Evolutionary conservation across 2,113 vertebrate species (phyloP).

Genomic region (Sylvia atricapilla): DNA sequence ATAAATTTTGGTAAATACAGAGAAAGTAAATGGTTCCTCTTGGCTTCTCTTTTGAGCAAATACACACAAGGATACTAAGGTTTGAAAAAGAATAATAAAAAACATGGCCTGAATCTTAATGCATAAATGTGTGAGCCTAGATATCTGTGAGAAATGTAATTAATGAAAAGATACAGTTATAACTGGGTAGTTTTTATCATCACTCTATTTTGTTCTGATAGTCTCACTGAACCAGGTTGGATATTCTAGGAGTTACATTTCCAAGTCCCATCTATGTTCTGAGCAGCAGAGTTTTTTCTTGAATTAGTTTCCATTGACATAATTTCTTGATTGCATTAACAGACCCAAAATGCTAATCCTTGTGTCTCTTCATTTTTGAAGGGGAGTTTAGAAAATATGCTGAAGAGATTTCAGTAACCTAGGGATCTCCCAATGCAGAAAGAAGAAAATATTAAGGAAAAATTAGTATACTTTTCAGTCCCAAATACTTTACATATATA

Average conservation of each 20-base stretch:
- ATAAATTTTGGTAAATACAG: not conserved
- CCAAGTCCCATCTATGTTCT: not conserved
- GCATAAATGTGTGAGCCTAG: not conserved
- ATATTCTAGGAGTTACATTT: not conserved
- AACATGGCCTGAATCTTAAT: not conserved
- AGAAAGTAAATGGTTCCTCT: not conserved
- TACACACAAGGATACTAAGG: not conserved
- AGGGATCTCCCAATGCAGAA: not conserved
- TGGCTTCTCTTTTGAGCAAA: slow-evolving; percentile 10
- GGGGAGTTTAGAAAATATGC: not conserved
- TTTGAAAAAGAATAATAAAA: slow-evolving; percentile 5
- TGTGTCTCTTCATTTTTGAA: not conserved
- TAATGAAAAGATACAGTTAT: not conserved
- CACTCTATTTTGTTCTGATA: not conserved
- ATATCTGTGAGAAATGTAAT: not conserved
- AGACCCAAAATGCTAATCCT: not conserved
- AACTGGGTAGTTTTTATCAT: not conserved
- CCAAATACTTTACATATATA: not conserved
- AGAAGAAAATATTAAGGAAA: not conserved
- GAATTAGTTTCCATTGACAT: not conserved
- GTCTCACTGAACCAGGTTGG: not conserved
- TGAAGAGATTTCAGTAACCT: not conserved
- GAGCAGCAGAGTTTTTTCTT: not conserved
- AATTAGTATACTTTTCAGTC: not conserved
- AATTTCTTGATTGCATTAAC: not conserved